phyloP scores from a whole-genome alignment of 2,888 invertebrate genomes.

The Thysanoteuthis rhombus region DNA sequence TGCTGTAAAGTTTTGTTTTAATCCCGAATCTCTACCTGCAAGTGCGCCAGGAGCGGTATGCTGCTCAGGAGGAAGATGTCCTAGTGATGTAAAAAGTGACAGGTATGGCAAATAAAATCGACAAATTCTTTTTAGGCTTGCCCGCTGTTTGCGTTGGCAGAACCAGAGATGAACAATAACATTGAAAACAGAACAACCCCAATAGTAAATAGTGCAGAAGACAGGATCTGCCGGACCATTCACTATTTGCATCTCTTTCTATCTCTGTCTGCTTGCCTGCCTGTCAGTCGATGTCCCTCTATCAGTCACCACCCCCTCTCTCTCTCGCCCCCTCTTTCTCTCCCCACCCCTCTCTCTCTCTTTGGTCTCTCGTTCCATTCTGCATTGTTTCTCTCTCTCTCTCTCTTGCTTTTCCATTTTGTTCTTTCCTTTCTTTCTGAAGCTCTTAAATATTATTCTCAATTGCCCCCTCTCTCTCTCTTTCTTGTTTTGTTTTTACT shows the following conservation, averaged over 20 bases:
- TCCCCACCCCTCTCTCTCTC: neutral
- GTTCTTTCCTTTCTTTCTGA: neutral
- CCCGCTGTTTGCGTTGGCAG: neutral
- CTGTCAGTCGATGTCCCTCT: too few species aligned
- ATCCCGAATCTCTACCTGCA: neutral
- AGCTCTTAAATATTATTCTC: too few species aligned
- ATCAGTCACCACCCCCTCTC: accelerated
- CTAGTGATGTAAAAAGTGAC: neutral
- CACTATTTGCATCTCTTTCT: neutral
- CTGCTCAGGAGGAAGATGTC: neutral
- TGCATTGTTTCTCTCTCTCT: too few species aligned
- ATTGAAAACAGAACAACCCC: neutral
- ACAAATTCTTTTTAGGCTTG: neutral
- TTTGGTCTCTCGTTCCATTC: neutral
- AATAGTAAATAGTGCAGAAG: neutral
- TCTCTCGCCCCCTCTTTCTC: neutral
- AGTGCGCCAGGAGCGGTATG: neutral
- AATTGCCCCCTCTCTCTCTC: too few species aligned
- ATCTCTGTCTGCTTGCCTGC: too few species aligned
- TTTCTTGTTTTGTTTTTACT: too few species aligned
- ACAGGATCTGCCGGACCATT: neutral
- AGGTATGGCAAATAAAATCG: neutral
- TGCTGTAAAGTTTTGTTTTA: neutral
- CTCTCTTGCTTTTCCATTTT: neutral
- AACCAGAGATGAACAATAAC: neutral